Evolutionary conservation across 2,888 invertebrate species (phyloP), one percentile per base, ranked within the genome.

Genomic region (Caenorhabditis panamensis): DNA sequence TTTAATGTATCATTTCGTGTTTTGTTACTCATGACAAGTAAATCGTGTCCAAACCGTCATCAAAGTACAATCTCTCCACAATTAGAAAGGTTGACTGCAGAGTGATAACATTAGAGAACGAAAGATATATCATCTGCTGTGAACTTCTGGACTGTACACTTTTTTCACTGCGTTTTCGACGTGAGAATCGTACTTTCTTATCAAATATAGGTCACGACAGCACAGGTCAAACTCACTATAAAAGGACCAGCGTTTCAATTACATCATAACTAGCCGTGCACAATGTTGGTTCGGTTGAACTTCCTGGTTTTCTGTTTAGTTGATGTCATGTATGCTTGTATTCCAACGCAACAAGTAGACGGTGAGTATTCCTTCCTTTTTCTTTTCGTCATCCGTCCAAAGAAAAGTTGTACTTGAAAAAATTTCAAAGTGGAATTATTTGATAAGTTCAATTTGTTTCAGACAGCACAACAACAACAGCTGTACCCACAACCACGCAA

Each of bases 401-500:
- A n/a, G n/a, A n/a, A n/a, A n/a, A n/a, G n/a, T n/a, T n/a, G n/a
- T n/a, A n/a, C n/a, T n/a, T n/a, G n/a, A n/a, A n/a, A n/a, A n/a
- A n/a, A n/a, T n/a, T n/a, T n/a, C n/a, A n/a, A n/a, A n/a, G n/a
- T n/a, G n/a, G n/a, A n/a, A n/a, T n/a, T n/a, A n/a, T n/a, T n/a
- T n/a, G n/a, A n/a, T n/a, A n/a, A n/a, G n/a, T n/a, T n/a, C n/a
- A n/a, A n/a, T 41, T 41, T 41, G 11, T 11, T 13, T 41, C 41
- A 41, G 49, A 49, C 18, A 49, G 3, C n/a, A 5, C 18, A 5
- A 49, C 41, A 6, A 41, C 41, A 6, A 26, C 47, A 67, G 36
- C 67, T 11, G 56, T 47, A 4, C 56, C 67, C 9, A 67, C 67
- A 8, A 67, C 66, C 3, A 61, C 61, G 8, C 13, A 13, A 36